A percentile compares a stretch with the other conserved stretches of the same genome.
phyloP scores from a whole-genome alignment of 2,888 invertebrate genomes.

The Crematogaster levior region DNA sequence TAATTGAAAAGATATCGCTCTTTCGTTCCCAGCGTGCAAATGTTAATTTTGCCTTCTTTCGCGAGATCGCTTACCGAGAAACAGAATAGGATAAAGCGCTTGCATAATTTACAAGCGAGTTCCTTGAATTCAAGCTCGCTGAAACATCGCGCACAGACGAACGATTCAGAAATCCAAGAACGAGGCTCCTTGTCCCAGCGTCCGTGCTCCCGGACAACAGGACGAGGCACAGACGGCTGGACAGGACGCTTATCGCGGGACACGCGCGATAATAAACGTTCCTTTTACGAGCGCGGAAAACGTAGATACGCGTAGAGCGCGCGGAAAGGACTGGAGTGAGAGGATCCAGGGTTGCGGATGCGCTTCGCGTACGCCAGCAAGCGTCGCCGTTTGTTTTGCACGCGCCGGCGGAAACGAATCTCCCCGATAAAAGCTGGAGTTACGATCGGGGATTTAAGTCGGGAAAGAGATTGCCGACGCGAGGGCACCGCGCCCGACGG shows the following conservation, averaged over 20 bases:
- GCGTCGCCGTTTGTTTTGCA: conserved; percentile 75
- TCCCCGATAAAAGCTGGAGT: conserved; percentile 79
- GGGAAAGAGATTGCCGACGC: conserved; percentile 65
- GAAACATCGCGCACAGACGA: conserved; percentile 32
- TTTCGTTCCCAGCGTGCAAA: conserved; percentile 17
- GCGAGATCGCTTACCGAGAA: not conserved
- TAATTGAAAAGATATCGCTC: not conserved
- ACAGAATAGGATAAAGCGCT: conserved; percentile 20
- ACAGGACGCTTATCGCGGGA: conserved; percentile 72
- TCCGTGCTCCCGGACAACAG: conserved; percentile 48
- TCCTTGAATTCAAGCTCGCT: conserved; percentile 3
- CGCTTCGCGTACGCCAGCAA: conserved; percentile 52
- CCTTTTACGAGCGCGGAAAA: conserved; percentile 77
- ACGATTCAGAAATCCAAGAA: conserved; percentile 46
- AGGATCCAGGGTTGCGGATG: conserved; percentile 39
- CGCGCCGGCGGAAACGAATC: conserved; percentile 76
- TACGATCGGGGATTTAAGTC: conserved; percentile 68
- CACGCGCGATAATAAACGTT: conserved; percentile 79
- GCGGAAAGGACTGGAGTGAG: conserved; percentile 38
- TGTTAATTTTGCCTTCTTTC: conserved; percentile 1
- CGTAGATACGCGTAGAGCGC: conserved; percentile 39
- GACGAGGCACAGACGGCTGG: conserved; percentile 41
- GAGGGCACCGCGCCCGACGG: conserved; percentile 60
- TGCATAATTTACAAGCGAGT: conserved; percentile 32
- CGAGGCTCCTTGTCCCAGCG: conserved; percentile 53